Conservation (phyloP, 2,888 invertebrate species). For the Ceratothoa steindachneri region DNA sequence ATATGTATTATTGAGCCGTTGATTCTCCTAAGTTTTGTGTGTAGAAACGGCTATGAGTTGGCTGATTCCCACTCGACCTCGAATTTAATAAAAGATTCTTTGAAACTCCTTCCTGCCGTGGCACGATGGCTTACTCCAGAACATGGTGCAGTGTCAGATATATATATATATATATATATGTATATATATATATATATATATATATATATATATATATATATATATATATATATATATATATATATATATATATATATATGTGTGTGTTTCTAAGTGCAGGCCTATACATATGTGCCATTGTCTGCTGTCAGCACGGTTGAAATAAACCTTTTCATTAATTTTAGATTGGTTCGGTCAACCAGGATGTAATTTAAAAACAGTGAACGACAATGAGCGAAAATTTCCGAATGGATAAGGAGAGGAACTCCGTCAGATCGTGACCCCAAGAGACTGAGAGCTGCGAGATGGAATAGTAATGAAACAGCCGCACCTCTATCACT, state of each 20-base stretch:
- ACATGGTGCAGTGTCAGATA: too few species aligned
- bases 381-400: not conserved
- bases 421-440: not conserved
- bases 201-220: conserved; percentile 8
- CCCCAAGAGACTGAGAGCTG: not conserved
- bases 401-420: not conserved
- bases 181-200: too few species aligned
- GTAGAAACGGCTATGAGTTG: too few species aligned
- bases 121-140: too few species aligned
- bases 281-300: not conserved
- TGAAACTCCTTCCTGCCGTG: too few species aligned
- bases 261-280: not conserved
- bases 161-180: too few species aligned
- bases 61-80: too few species aligned
- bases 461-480: not conserved
- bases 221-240: conserved; percentile 12
- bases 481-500: not conserved
- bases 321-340: not conserved
- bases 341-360: not conserved
- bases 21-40: too few species aligned
- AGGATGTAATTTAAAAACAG: not conserved
- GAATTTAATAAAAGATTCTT: too few species aligned
- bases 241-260: conserved; percentile 10
- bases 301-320: too few species aligned
- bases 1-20: too few species aligned